Percentiles rank a stretch among this genome's conserved stretches.
Evolutionary conservation across 92 coral and sea anemone species (phyloP).

Genomic region (Diadumene lineata): DNA sequence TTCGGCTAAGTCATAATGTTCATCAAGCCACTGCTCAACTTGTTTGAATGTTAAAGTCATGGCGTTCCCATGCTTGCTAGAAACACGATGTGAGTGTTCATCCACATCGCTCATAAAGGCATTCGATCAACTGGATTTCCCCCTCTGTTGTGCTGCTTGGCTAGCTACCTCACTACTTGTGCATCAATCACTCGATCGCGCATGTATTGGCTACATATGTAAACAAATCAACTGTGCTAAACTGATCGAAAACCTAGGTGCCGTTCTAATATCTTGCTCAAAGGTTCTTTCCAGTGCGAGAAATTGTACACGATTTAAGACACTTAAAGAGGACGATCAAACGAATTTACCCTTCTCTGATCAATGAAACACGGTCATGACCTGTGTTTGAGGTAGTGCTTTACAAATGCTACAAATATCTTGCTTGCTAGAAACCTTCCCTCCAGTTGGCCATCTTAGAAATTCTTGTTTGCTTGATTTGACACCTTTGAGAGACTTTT

Average conservation of each 20-base stretch:
- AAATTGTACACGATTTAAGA: slow-evolving; percentile 20
- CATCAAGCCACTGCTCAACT: slow-evolving; percentile 97
- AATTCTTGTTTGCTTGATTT: slow-evolving; percentile 37
- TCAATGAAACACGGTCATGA: slow-evolving; percentile 30
- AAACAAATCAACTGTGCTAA: slow-evolving; percentile 81
- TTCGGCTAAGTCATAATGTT: slow-evolving; percentile 73
- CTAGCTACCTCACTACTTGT: slow-evolving; percentile 23
- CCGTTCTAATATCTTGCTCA: slow-evolving; percentile 43
- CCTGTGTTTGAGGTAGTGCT: not conserved
- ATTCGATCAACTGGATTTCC: slow-evolving; percentile 34
- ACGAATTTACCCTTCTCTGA: slow-evolving; percentile 2
- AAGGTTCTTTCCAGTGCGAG: slow-evolving; percentile 34
- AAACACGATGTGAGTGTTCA: slow-evolving; percentile 42
- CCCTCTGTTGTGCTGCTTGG: slow-evolving; percentile 19
- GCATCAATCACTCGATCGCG: slow-evolving; percentile 68
- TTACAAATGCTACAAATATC: slow-evolving; percentile 17
- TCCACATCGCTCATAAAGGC: slow-evolving; percentile 51
- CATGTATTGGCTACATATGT: slow-evolving; percentile 78
- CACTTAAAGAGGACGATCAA: slow-evolving; percentile 5
- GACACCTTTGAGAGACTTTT: slow-evolving; percentile 21
- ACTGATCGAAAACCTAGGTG: slow-evolving; percentile 56
- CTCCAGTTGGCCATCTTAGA: slow-evolving; percentile 30
- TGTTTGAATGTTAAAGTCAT: slow-evolving; percentile 92
- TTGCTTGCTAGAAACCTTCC: slow-evolving; percentile 14
- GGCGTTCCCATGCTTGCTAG: slow-evolving; percentile 67